These are phyloP conservation scores for Chrysochloris asiatica DNA, from an alignment of 2,113 vertebrate genomes.

Conservation along the genomic window DNA sequence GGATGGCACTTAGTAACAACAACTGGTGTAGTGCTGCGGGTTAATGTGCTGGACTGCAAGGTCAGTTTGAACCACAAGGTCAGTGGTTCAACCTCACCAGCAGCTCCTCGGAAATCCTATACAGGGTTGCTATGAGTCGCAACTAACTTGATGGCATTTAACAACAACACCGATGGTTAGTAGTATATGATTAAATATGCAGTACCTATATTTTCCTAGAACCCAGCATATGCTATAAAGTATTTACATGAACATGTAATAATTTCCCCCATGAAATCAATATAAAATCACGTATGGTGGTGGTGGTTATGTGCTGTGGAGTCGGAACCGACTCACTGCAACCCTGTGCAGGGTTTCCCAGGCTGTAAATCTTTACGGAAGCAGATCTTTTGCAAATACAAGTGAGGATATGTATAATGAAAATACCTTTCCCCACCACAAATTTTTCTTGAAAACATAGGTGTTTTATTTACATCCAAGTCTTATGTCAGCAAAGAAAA, in stretches of 20 bases:
- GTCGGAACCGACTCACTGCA: no score
- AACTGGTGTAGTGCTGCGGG: no score
- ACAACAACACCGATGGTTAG: not conserved
- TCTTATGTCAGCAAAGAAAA: slow-evolving; percentile 26
- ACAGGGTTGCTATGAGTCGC: no score
- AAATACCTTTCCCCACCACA: not conserved
- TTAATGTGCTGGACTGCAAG: no score
- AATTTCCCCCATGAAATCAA: not conserved
- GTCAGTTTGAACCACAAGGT: no score
- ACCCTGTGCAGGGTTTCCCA: no score
- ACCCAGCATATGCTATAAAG: not conserved
- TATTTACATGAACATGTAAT: not conserved
- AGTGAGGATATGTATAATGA: not conserved
- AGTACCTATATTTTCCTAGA: slow-evolving; percentile 44
- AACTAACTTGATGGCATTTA: no score
- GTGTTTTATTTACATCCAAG: slow-evolving; percentile 9
- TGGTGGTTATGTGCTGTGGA: no score
- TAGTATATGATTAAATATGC: slow-evolving; percentile 18
- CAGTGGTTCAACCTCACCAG: no score
- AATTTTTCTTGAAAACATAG: not conserved
- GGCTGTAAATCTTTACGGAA: no score
- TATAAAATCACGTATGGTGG: slow-evolving; percentile 24
- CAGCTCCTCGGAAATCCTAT: no score
- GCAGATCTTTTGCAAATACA: slow-evolving; percentile 6
- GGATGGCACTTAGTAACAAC: no score